phyloP scores from a whole-genome alignment of 2,797 vertebrate genomes.

The Phyllotis vaccarum region DNA sequence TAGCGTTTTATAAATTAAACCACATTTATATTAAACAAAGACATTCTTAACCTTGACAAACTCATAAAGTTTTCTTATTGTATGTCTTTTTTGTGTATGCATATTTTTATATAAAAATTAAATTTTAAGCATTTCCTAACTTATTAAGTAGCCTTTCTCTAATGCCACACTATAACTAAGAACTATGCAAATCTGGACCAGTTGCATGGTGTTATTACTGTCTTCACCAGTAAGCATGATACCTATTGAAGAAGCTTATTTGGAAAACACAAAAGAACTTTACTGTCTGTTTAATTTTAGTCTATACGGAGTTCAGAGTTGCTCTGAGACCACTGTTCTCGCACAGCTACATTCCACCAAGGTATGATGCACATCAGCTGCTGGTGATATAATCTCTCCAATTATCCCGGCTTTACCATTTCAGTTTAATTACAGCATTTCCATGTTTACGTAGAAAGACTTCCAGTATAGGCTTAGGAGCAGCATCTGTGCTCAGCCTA shows the following conservation, averaged over 20 bases:
- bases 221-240: background rate
- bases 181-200: background rate
- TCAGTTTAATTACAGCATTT: background rate
- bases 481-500: background rate
- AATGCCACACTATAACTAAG: background rate
- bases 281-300: slow-evolving; percentile 14
- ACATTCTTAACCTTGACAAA: background rate
- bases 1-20: slow-evolving; percentile 13
- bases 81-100: background rate
- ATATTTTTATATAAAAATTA: background rate
- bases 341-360: too few species aligned
- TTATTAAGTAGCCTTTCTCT: background rate
- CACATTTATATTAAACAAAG: slow-evolving; percentile 7
- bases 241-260: background rate
- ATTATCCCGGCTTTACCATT: background rate
- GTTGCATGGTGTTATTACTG: background rate
- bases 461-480: background rate
- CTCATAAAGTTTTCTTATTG: background rate
- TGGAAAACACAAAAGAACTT: background rate
- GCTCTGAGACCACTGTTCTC: background rate
- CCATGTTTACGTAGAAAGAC: background rate
- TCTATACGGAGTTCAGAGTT: background rate
- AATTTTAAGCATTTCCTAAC: background rate
- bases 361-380: background rate
- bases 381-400: background rate